Evolutionary conservation across 2,797 vertebrate genomes (phyloP).

Genomic region (Fistularia commersonii): DNA sequence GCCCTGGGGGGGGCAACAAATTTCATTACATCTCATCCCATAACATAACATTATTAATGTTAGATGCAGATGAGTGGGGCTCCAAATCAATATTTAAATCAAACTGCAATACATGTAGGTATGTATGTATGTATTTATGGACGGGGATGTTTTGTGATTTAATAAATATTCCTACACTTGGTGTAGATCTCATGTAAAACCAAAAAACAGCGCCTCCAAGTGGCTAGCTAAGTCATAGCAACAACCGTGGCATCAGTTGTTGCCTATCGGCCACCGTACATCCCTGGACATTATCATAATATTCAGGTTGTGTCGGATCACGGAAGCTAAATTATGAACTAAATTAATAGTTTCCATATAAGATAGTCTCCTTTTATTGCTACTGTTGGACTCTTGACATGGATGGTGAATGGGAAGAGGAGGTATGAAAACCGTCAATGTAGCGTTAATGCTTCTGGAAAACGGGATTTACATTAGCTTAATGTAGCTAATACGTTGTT

Average conservation of each 20-base stretch:
- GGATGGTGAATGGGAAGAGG: slow-evolving; percentile 79
- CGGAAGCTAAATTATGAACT: not conserved
- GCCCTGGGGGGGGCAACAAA: slow-evolving; percentile 65
- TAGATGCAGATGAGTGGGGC: slow-evolving; percentile 49
- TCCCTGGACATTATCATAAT: slow-evolving; percentile 39
- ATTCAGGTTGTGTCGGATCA: not conserved
- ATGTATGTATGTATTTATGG: not conserved
- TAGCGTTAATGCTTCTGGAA: not conserved
- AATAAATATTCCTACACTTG: not conserved
- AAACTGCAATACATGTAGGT: slow-evolving; percentile 22
- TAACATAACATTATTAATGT: slow-evolving; percentile 55
- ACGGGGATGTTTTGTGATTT: not conserved
- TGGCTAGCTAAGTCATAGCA: slow-evolving; percentile 23
- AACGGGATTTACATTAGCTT: not conserved
- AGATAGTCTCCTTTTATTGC: fast-evolving
- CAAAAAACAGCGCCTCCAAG: slow-evolving; percentile 46
- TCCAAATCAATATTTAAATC: slow-evolving; percentile 56
- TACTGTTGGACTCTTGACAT: slow-evolving; percentile 30
- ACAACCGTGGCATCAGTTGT: not conserved
- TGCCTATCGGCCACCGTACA: slow-evolving; percentile 44
- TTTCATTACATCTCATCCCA: slow-evolving; percentile 64
- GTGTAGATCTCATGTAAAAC: slow-evolving; percentile 8
- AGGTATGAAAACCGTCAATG: slow-evolving; percentile 48
- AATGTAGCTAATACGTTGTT: slow-evolving; percentile 12
- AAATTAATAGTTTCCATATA: not conserved